Base-by-base conservation (phyloP, 2,888 invertebrate species). In the Cybosia mesomella region DNA sequence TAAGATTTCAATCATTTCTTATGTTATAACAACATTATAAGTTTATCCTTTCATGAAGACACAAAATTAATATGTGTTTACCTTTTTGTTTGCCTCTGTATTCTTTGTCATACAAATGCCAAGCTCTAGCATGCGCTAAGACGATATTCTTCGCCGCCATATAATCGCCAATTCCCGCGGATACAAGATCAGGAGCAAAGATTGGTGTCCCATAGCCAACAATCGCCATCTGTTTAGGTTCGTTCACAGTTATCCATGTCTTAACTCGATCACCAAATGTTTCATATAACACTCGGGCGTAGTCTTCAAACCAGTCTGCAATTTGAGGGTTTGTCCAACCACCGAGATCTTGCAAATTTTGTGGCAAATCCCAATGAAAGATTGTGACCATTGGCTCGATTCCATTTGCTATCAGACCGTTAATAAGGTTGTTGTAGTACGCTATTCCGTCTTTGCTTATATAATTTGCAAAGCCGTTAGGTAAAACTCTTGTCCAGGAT, bases 381-480 rank as follows among this genome's bases (percentile, higher is more conserved):
- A 96, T 90, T 0, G 96, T 96, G 0, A 96, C 94, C 64, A 96
- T 87, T 0, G 97, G 97, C 67, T 95, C 90, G 65, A 97, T 96
- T 8, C 92, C 95, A 70, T 95, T 95, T 0, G 88, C 92, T 11
- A 96, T 61, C 1, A 97, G 87, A 74, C 95, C 96, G 76, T 97
- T 87, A 54, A 97, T 96, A 0, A 97, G 80, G 64, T 93, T 90
- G 72, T 96, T 96, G 86, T 97, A 97, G 85, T 97, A 97, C 36
- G 93, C 86, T n/a, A 96, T 89, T 3, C 97, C 97, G 3, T 91
- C 92, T 75, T 94, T 83, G 83, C 96, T 97, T 22, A 96, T 87
- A 58, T 88, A 87, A 63, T 95, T 91, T 0, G 92, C 73, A 61
- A 93, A 94, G 4, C 96, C 97, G 55, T 89, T 94, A 0, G 97